Percentiles rank a stretch among this genome's conserved stretches.
phyloP scores from a whole-genome alignment of 2,888 invertebrate genomes.

The Agrochola lota region DNA sequence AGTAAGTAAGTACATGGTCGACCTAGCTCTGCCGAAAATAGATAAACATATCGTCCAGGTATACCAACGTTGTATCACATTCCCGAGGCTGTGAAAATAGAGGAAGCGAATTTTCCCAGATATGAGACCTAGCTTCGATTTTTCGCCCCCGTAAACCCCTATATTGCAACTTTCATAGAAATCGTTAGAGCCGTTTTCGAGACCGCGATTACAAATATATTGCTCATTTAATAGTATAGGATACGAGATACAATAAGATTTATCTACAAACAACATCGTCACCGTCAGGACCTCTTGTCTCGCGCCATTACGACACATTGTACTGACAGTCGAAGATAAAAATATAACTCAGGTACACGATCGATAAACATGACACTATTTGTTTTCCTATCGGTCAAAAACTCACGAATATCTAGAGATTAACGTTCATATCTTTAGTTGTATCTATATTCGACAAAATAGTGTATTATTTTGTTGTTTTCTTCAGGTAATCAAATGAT shows the following conservation, averaged over 20 bases:
- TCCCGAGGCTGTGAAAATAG: no score
- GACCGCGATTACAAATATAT: no score
- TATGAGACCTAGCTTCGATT: no score
- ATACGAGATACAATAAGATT: not conserved
- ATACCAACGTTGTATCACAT: no score
- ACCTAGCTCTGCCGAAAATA: no score
- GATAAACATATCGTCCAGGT: no score
- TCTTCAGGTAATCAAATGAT: not conserved
- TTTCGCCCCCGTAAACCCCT: no score
- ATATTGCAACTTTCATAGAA: no score
- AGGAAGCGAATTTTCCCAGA: no score
- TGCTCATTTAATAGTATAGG: no score
- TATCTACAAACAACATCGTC: not conserved
- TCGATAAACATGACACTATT: slow-evolving; percentile 14
- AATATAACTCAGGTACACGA: not conserved
- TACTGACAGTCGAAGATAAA: slow-evolving; percentile 22
- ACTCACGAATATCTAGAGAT: slow-evolving; percentile 2
- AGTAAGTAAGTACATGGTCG: not conserved
- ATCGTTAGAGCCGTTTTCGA: no score
- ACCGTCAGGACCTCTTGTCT: not conserved
- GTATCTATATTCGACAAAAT: not conserved
- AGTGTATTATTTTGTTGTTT: not conserved
- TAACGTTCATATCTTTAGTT: slow-evolving; percentile 6
- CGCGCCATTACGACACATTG: not conserved
- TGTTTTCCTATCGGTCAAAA: slow-evolving; percentile 26